Base-by-base conservation (phyloP, 2,797 vertebrate genomes). In the Melanotaenia parkinsoni region DNA sequence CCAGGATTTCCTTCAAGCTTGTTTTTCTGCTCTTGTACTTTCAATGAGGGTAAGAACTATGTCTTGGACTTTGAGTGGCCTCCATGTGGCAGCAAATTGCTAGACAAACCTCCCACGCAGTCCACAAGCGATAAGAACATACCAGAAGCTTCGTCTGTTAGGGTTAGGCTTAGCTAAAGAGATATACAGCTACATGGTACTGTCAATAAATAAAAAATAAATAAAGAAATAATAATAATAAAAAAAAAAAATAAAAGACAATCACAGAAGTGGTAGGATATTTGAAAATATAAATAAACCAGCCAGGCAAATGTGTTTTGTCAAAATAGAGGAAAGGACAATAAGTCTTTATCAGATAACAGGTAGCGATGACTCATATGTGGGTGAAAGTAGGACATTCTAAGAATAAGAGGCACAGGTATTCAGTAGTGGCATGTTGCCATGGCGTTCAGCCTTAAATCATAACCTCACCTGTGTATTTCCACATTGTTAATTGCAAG, bases 41-140 rank as follows among this genome's bases (percentile, higher is more conserved):
- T 61, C 61, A 72, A 40, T 13, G 13, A 77, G 50, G 50, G 63
- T 65, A 81, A 81, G 69, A 38, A 56, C 67, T 35, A 79, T 81
- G 70, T 67, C 57, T 79, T 90, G 89, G 88, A 93, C 91, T 93
- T 93, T 90, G 90, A 54, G 62, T 85, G 64, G 75, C 69, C 67
- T 89, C 75, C 62, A 80, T 85, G 81, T 74, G 65, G 74, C 80
- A 76, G 63, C 84, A 74, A 81, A 86, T 83, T 84, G 75, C 80
- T 65, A 24, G 76, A 82, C 86, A 87, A 88, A 88, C 70, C 89
- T 85, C 89, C 89, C 79, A 90, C 90, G 72, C 87, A 91, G 89
- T 92, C 85, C 84, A 85, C 63, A 47, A 59, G 63, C 4, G 82
- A 92, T 89, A 90, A 80, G 77, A 60, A 38, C 30, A 1, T 86